A percentile compares a stretch with the other conserved stretches of the same genome.
phyloP scores from a whole-genome alignment of 2,797 vertebrate genomes.

The Anguilla megastoma region DNA sequence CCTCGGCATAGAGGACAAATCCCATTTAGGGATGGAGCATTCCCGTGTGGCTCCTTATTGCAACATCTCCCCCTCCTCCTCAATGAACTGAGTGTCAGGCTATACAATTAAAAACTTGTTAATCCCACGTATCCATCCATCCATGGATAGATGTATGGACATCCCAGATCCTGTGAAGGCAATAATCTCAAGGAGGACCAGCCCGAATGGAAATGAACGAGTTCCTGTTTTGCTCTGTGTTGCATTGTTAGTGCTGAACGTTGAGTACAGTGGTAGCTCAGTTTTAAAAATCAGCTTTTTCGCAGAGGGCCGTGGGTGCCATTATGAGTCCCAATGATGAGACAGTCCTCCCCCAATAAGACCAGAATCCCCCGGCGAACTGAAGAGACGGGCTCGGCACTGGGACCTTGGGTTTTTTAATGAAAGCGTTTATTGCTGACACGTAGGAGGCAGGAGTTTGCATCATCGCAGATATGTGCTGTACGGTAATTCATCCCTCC shows the following conservation, averaged over 20 bases:
- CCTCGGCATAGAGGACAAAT: conserved; percentile 1
- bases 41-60: not conserved
- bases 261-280: not conserved
- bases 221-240: not conserved
- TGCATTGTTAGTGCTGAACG: not conserved
- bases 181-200: not conserved
- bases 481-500: not conserved
- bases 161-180: not conserved
- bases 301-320: not conserved
- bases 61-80: not conserved
- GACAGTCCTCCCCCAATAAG: conserved; percentile 5
- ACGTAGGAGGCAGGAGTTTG: not conserved
- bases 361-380: not conserved
- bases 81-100: not conserved
- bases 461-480: not conserved
- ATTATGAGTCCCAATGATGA: not conserved
- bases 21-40: not conserved
- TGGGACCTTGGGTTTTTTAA: conserved; percentile 1
- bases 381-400: not conserved
- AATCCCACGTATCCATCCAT: not conserved
- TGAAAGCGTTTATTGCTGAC: conserved; percentile 24
- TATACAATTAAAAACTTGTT: not conserved
- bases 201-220: not conserved
- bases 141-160: no score
- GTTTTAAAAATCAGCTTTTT: not conserved